Conservation (phyloP, 2,888 invertebrate genomes). For the Meghimatium bilineatum region DNA sequence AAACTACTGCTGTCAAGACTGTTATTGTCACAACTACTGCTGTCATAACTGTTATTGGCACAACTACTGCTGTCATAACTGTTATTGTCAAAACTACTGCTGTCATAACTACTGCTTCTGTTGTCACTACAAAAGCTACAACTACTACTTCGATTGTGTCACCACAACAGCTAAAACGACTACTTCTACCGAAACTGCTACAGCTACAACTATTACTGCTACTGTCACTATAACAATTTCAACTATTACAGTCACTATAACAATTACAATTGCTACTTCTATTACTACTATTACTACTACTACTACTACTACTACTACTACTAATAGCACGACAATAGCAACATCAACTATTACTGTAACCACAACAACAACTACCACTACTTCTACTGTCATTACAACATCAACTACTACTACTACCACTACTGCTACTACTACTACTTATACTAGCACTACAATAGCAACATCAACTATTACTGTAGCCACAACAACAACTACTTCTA, state of each 20-base stretch:
- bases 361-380: not conserved
- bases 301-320: not conserved
- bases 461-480: too few relatives aligned
- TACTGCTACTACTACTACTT: not conserved
- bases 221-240: not conserved
- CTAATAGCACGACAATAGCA: not conserved
- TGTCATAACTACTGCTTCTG: not conserved
- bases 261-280: conserved; percentile 4
- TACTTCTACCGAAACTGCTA: not conserved
- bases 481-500: too few relatives aligned
- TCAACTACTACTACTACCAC: not conserved
- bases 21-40: not conserved
- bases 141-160: not conserved
- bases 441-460: too few relatives aligned
- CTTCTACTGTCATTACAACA: not conserved
- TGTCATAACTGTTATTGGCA: not conserved
- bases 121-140: not conserved
- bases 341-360: not conserved
- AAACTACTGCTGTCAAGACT: not conserved
- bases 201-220: not conserved
- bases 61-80: too few relatives aligned
- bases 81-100: not conserved
- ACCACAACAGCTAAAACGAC: not conserved
- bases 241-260: not conserved
- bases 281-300: not conserved